A percentile compares a stretch with the other conserved stretches of the same genome.
These are phyloP conservation scores for Epinotia brunnichana DNA, from an alignment of 2,888 invertebrate genomes.

Conservation along the genomic window DNA sequence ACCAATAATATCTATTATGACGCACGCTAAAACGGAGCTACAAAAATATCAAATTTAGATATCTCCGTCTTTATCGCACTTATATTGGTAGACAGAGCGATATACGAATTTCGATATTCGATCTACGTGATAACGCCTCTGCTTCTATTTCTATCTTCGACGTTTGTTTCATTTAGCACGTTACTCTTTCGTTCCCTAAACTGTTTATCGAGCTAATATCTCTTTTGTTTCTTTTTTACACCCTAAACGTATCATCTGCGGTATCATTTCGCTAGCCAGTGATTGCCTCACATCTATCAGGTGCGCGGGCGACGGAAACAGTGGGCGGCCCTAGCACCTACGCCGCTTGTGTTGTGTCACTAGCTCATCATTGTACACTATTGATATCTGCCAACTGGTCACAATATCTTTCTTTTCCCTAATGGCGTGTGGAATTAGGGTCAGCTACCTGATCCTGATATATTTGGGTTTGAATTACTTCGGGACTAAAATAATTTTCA, in stretches of 20 bases:
- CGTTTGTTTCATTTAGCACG: constrained; percentile 6
- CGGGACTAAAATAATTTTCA: no score
- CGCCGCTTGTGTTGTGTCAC: constrained; percentile 80
- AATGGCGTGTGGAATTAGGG: neutral
- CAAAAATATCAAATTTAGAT: no score
- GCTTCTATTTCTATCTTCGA: constrained; percentile 9
- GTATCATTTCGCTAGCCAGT: constrained; percentile 47
- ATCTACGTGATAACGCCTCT: no score
- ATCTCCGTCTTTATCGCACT: no score
- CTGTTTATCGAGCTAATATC: neutral
- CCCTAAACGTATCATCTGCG: constrained; percentile 8
- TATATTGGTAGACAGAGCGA: no score
- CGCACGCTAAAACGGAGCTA: no score
- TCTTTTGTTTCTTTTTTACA: neutral
- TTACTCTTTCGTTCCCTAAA: constrained; percentile 4
- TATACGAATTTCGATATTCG: no score
- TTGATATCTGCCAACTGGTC: neutral
- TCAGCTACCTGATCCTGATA: neutral
- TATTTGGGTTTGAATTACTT: neutral
- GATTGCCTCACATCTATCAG: constrained; percentile 72
- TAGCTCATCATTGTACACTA: constrained; percentile 59
- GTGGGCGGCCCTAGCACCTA: constrained; percentile 78
- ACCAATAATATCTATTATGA: no score
- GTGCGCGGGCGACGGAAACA: constrained; percentile 78
- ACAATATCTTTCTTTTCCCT: neutral